Evolutionary conservation across 2,888 invertebrate species (phyloP).

Genomic region (Drosophila stalkeri): DNA sequence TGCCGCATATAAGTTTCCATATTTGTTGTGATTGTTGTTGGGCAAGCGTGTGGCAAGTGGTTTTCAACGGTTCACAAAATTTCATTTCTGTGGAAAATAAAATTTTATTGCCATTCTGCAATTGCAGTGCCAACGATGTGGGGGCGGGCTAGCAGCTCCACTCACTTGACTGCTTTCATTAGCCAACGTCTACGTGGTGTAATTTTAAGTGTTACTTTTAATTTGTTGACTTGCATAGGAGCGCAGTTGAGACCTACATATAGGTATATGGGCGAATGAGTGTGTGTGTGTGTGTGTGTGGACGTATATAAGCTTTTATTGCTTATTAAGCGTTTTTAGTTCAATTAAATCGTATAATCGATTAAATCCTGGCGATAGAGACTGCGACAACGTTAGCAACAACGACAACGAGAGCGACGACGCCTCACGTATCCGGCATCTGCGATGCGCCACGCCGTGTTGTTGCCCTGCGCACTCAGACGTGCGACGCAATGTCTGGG

Average conservation of each 20-base stretch:
- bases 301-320: slow-evolving; percentile 63
- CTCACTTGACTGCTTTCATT: slow-evolving; percentile 61
- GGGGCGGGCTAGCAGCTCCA: not conserved
- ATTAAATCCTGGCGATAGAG: slow-evolving; percentile 64
- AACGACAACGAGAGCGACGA: slow-evolving; percentile 2
- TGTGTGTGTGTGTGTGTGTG: slow-evolving; percentile 37
- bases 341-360: slow-evolving; percentile 80
- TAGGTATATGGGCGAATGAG: not conserved
- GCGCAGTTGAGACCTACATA: slow-evolving; percentile 14
- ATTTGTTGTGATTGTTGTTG: slow-evolving; percentile 34
- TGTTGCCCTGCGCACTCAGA: slow-evolving; percentile 57
- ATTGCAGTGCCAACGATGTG: slow-evolving; percentile 37
- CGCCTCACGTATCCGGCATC: slow-evolving; percentile 37
- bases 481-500: slow-evolving; percentile 72
- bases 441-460: slow-evolving; percentile 19
- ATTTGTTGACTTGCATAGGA: slow-evolving; percentile 61
- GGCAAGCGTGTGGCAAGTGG: slow-evolving; percentile 58
- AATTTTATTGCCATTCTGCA: slow-evolving; percentile 69
- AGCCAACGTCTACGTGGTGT: slow-evolving; percentile 73
- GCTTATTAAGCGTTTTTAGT: slow-evolving; percentile 78
- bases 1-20: slow-evolving; percentile 24
- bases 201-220: slow-evolving; percentile 79
- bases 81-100: slow-evolving; percentile 73
- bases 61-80: slow-evolving; percentile 76
- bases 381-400: slow-evolving; percentile 20